Evolutionary conservation across 2,113 vertebrate genomes (phyloP).

Genomic region (Cebus imitator): DNA sequence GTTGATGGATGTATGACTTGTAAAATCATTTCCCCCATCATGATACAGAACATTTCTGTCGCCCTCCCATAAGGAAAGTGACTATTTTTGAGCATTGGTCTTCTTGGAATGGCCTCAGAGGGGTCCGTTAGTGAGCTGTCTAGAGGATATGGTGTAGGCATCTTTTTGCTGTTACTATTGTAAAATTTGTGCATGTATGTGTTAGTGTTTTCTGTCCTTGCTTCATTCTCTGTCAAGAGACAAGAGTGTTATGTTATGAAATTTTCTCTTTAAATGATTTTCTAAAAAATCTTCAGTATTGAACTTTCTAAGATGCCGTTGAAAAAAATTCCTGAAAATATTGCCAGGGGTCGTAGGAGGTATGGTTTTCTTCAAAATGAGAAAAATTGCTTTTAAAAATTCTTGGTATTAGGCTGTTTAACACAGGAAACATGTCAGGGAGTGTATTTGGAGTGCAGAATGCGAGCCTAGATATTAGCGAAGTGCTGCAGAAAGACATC

Average conservation of each 20-base stretch:
- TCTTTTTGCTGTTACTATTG: background rate
- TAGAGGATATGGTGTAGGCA: background rate
- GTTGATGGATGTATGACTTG: background rate
- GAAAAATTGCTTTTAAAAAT: background rate
- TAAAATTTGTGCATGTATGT: background rate
- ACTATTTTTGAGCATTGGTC: background rate
- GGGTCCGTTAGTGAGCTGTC: background rate
- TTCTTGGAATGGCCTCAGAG: background rate
- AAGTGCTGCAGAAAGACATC: background rate
- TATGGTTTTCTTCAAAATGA: background rate
- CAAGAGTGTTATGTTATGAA: conserved; percentile 32
- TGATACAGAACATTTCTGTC: background rate
- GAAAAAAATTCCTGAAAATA: background rate
- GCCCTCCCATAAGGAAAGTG: background rate
- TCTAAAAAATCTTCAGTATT: conserved; percentile 1
- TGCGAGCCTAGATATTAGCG: background rate
- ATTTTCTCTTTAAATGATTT: conserved; percentile 58
- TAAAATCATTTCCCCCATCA: background rate
- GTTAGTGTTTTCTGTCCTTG: background rate
- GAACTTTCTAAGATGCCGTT: background rate
- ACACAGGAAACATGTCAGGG: background rate
- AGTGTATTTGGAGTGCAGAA: background rate
- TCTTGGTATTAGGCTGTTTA: background rate
- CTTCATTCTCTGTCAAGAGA: conserved; percentile 46
- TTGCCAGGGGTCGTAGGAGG: background rate